phyloP scores from a whole-genome alignment of 2,797 vertebrate species.

The Myotis planiceps region DNA sequence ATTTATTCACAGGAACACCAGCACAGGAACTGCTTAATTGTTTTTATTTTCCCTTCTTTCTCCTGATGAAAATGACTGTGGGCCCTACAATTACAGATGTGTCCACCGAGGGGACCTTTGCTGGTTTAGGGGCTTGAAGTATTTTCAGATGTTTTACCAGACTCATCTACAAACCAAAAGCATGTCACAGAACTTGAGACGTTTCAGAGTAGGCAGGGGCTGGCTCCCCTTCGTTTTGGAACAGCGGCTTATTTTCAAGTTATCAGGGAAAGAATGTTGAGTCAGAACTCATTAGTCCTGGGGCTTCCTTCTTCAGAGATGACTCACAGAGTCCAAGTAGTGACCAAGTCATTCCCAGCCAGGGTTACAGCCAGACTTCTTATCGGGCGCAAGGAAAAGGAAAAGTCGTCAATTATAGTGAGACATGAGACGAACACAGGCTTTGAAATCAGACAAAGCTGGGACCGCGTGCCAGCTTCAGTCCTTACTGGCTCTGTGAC shows the following conservation, averaged over 20 bases:
- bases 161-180: not conserved
- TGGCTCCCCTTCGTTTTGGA: not conserved
- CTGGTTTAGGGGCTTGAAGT: slow-evolving; percentile 38
- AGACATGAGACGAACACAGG: not conserved
- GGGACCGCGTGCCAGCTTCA: not conserved
- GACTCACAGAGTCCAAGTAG: slow-evolving; percentile 51
- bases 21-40: slow-evolving; percentile 63
- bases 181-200: slow-evolving; percentile 12
- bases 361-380: not conserved
- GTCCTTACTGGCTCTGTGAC: not conserved
- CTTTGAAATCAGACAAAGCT: not conserved
- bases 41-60: slow-evolving; percentile 72
- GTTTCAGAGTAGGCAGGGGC: not conserved
- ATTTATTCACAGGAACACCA: slow-evolving; percentile 45
- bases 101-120: not conserved
- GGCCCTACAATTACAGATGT: slow-evolving; percentile 41
- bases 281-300: slow-evolving; percentile 20
- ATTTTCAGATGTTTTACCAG: slow-evolving; percentile 38
- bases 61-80: slow-evolving; percentile 53
- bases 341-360: slow-evolving; percentile 38
- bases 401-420: not conserved
- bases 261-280: slow-evolving; percentile 46
- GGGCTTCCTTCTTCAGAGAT: slow-evolving; percentile 50
- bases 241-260: not conserved
- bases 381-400: slow-evolving; percentile 36